Evolutionary conservation across 2,888 invertebrate genomes (phyloP), one percentile per base, ranked within the genome.

Genomic region (Leptopterna dolabrata): DNA sequence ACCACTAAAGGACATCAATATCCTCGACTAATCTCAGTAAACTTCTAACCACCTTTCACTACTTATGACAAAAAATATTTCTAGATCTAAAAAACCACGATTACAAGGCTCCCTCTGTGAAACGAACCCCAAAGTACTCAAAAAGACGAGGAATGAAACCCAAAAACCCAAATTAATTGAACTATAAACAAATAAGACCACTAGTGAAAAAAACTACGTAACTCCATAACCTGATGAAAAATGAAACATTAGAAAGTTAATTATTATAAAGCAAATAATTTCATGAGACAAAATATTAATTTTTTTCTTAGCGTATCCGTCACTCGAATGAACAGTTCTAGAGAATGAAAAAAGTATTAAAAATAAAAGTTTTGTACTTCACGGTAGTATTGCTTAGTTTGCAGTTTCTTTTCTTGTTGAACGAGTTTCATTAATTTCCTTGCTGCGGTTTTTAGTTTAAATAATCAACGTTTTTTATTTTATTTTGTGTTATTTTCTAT

Each of bases 381-480:
- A 41, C 24, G 85, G 85, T 85, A 85, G 36, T 76, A 85, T 85
- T 85, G 85, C 85, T 85, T 85, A 76, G 85, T 85, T 83, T 83
- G 71, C 83, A 30, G 36, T 83, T 83, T 83, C 63, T 85, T 83
- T 27, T 83, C 30, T 83, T 83, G 36, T 83, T 83, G 81, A 30
- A 81, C 30, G 81, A 47, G 51, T 47, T 51, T 81, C 55, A 81
- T 30, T 55, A 30, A 27, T 81, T 30, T 51, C 63, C 63, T 63
- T 63, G 63, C 51, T 51, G 51, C 51, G 14, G 45, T 80, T 45
- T n/a, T 80, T 24, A 24, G 16, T 45, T 19, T 81, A 51, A 41
- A 30, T 47, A 30, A 47, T 81, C 19, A 81, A 81, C 51, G 43
- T 81, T 81, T 81, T n/a, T 81, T 51, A 55, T 81, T 81, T 47